A percentile compares a stretch with the other conserved stretches of the same genome.
Conservation (phyloP, 1,140 invertebrate genomes). For the Macrocentrus cingulum region DNA sequence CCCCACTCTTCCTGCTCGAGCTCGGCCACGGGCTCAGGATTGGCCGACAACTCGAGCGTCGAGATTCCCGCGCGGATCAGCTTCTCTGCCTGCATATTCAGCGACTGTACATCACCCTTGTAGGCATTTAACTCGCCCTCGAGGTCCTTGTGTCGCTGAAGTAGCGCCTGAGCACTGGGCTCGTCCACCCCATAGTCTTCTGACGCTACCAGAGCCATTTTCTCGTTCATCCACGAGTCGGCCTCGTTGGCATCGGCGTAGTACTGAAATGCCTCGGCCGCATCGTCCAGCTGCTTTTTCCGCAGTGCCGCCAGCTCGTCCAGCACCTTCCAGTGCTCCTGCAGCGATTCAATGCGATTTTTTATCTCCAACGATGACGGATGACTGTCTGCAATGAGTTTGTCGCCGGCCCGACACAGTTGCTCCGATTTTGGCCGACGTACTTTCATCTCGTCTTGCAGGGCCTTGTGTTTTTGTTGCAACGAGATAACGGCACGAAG, state of each 20-base stretch:
- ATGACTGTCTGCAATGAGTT: slow-evolving; percentile 76
- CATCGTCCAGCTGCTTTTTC: slow-evolving; percentile 87
- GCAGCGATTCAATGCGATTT: slow-evolving; percentile 76
- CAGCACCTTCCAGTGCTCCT: slow-evolving; percentile 83
- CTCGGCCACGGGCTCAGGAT: slow-evolving; percentile 66
- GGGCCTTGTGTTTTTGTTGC: slow-evolving; percentile 91
- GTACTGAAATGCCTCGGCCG: slow-evolving; percentile 91
- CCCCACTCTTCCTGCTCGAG: slow-evolving; percentile 75
- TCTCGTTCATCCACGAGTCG: slow-evolving; percentile 96
- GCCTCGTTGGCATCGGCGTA: slow-evolving; percentile 97
- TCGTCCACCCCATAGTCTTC: slow-evolving; percentile 89
- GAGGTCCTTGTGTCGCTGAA: slow-evolving; percentile 84
- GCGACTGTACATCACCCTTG: slow-evolving; percentile 81
- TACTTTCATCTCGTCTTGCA: slow-evolving; percentile 91
- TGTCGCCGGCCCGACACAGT: slow-evolving; percentile 71
- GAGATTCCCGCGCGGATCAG: slow-evolving; percentile 79
- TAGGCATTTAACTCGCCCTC: slow-evolving; percentile 92
- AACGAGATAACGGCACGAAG: slow-evolving; percentile 84
- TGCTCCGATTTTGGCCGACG: slow-evolving; percentile 78
- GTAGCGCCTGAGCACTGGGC: slow-evolving; percentile 80
- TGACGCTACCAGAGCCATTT: slow-evolving; percentile 83
- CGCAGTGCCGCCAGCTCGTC: slow-evolving; percentile 81
- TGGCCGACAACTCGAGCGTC: slow-evolving; percentile 70
- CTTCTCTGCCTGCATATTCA: slow-evolving; percentile 83
- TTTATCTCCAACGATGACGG: slow-evolving; percentile 76